These are phyloP conservation scores for Lampris incognitus DNA, from an alignment of 2,113 vertebrate genomes.

Conservation along the genomic window DNA sequence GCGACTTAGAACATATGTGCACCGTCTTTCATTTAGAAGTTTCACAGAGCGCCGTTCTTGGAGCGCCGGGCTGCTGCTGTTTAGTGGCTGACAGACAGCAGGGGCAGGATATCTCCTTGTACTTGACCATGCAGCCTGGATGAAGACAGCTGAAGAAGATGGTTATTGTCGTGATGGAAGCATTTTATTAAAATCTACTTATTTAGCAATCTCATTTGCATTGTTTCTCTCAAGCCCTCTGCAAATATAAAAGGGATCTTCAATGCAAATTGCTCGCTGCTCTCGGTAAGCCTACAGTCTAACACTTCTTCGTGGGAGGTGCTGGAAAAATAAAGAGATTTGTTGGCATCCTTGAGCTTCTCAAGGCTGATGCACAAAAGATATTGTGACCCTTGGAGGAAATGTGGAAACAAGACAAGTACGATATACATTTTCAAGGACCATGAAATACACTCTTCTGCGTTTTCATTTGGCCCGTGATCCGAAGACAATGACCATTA, in stretches of 20 bases:
- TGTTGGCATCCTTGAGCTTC: constrained; percentile 77
- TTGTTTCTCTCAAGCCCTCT: constrained; percentile 70
- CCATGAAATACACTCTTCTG: constrained; percentile 62
- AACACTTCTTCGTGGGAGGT: constrained; percentile 67
- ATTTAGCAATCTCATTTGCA: constrained; percentile 65
- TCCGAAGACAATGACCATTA: constrained; percentile 53
- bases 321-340: constrained; percentile 61
- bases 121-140: constrained; percentile 49
- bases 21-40: no score
- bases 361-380: constrained; percentile 77
- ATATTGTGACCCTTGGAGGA: constrained; percentile 72
- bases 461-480: constrained; percentile 56
- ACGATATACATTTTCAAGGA: constrained; percentile 70
- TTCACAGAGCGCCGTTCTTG: no score
- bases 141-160: constrained; percentile 48
- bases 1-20: no score
- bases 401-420: constrained; percentile 53
- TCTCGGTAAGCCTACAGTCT: constrained; percentile 70
- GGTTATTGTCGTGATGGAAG: constrained; percentile 58
- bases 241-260: constrained; percentile 60
- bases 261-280: constrained; percentile 61
- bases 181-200: constrained; percentile 73
- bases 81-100: no score
- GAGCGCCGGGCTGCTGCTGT: no score
- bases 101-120: constrained; percentile 34